Base-by-base conservation (phyloP, 2,797 vertebrate genomes). In the Poeciliopsis presidionis region DNA sequence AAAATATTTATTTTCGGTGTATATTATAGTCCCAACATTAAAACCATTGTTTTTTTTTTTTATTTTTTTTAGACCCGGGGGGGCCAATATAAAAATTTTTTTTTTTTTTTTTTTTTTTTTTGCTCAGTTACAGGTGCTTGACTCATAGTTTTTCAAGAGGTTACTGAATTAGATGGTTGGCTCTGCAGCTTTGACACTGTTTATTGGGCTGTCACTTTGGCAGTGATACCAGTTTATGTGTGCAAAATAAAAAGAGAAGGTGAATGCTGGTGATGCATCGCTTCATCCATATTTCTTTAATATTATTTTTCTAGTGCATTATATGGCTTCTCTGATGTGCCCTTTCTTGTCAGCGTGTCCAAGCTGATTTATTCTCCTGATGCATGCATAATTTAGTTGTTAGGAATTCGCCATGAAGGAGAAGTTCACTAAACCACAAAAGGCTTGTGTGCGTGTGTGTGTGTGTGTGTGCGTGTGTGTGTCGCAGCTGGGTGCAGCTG, bases 301-400 rank as follows among this genome's bases (percentile, higher is more conserved):
- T 89, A 90, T 90, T 91, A 92, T 92, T 92, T 91, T 92, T 84
- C 86, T 84, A 79, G 76, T 86, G 87, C 86, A 80, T 89, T 94
- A 86, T 84, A 90, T 81, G 80, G 87, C 87, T 86, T 83, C 88
- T 88, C 91, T 90, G 89, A 89, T 89, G 89, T 93, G 94, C 92
- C 93, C 93, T 94, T 93, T 91, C 90, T 95, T 93, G 94, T 95
- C 93, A 93, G 88, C 73, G 73, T 92, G 94, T 94, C 91, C 91
- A 82, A 90, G 91, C 90, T 90, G 92, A 95, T 95, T 95, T 93
- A 95, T 93, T 94, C 85, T 90, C 88, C 91, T 81, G 89, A 93
- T 92, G 93, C 92, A 93, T 95, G 92, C 92, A 95, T 95, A 95
- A 95, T 95, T 96, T 93, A 94, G 90, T 81, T 91, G 91, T 93